Conservation (phyloP, 2,888 invertebrate genomes). For the Brachypterus glaber region DNA sequence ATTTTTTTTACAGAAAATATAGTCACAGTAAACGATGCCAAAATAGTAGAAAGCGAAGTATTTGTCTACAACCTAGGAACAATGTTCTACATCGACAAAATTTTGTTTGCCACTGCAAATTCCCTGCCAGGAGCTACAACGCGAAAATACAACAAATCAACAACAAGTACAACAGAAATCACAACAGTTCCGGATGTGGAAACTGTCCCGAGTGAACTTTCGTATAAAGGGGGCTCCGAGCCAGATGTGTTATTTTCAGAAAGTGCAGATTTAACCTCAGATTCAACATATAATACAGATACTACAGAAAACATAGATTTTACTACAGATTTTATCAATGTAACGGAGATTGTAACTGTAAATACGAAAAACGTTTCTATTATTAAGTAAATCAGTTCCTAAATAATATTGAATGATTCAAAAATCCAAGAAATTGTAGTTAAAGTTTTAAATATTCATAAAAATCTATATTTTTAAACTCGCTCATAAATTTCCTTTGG, state of each 20-base stretch:
- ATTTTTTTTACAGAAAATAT: conserved; percentile 37
- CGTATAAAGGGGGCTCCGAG: conserved; percentile 32
- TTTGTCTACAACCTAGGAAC: conserved; percentile 57
- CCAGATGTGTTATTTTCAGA: conserved; percentile 39
- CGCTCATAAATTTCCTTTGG: too few species aligned
- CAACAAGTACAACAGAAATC: conserved; percentile 15
- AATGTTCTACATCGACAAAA: conserved; percentile 53
- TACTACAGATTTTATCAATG: conserved; percentile 26
- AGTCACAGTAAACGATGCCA: conserved; percentile 48
- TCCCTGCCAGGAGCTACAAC: conserved; percentile 23
- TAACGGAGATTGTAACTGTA: conserved; percentile 17
- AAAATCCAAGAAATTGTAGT: too few species aligned
- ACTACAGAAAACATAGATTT: too few species aligned
- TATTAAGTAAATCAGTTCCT: too few species aligned
- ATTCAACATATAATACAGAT: too few species aligned
- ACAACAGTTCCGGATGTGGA: conserved; percentile 30
- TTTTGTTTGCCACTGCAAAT: conserved; percentile 42
- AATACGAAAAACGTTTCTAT: conserved; percentile 3
- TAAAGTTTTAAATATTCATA: too few species aligned
- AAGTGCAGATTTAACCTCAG: too few species aligned
- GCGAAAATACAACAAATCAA: conserved; percentile 15
- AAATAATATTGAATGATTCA: too few species aligned
- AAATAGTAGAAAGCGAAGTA: conserved; percentile 51
- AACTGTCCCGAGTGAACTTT: conserved; percentile 36
- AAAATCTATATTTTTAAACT: too few species aligned